Base-by-base conservation (phyloP, 1,140 invertebrate genomes). In the Drosophila kohkoa region DNA sequence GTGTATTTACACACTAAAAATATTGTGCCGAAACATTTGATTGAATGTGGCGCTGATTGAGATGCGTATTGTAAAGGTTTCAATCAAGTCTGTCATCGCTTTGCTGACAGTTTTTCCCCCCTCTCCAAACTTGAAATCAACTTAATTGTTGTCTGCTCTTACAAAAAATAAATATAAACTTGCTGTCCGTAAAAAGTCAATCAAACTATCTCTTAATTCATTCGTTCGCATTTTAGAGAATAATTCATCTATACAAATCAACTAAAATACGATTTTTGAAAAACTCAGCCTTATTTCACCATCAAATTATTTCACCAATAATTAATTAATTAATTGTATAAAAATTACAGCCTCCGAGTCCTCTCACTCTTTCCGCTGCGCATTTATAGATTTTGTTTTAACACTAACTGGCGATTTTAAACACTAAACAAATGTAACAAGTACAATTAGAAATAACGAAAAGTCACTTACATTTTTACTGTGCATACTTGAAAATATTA, bases 401-500 rank as follows among this genome's bases (percentile, higher is more conserved):
- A 20, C 16, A 20, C 16, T 20, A 20, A 20, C 20, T 20, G 20
- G 20, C 3, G 2, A 20, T 20, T 20, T 20, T 3, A 20, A 20
- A 0, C 20, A 20, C 20, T 20, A 3, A 20, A 20, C 20, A 20
- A 20, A 20, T 20, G 20, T 3, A 2, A 20, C 3, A 20, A 0
- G 20, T 20, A 20, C 20, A 20, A 3, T 20, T 20, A 20, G 20
- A 20, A 3, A 20, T 3, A 20, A 3, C 1, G 3, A 20, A 20
- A 20, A 2, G 2, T 20, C 20, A 20, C 20, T 20, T 20, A 20
- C 73, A 77, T 83, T 85, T 83, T 70, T 74, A 32, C 77, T 46
- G 55, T 77, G 81, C 81, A 83, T 85, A 85, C 28, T 68, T 66
- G 80, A 82, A 80, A 74, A 88, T 82, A 88, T 87, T 88, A 88